A percentile compares a stretch with the other conserved stretches of the same genome.
These are phyloP conservation scores for Steinernema hermaphroditum DNA, from an alignment of 2,888 invertebrate species.

Conservation along the genomic window DNA sequence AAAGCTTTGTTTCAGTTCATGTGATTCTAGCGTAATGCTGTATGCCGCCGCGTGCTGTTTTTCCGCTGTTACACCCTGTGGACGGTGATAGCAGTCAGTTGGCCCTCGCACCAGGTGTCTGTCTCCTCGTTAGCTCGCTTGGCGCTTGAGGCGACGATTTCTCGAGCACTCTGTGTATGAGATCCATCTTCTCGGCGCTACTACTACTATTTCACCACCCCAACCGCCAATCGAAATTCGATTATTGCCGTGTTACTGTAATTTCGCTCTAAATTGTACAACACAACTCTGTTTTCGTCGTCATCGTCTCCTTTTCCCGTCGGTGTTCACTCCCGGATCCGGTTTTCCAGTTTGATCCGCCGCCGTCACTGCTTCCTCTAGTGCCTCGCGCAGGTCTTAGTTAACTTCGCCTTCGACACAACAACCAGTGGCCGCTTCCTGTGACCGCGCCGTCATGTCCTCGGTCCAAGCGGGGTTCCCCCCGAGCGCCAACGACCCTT, in stretches of 20 bases:
- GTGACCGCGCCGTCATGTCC: constrained; percentile 12
- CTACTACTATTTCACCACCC: neutral
- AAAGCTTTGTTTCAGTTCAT: constrained; percentile 1
- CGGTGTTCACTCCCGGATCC: constrained; percentile 20
- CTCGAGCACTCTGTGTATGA: too few relatives aligned
- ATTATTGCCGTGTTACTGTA: constrained; percentile 19
- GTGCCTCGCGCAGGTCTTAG: constrained; percentile 21
- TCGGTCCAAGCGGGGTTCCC: neutral
- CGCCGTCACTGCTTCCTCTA: constrained; percentile 16
- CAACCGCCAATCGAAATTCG: neutral
- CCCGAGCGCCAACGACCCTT: neutral
- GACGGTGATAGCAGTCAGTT: neutral
- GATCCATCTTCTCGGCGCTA: too few relatives aligned
- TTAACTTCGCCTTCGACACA: constrained; percentile 15
- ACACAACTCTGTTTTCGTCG: constrained; percentile 7
- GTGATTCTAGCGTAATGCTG: constrained; percentile 22
- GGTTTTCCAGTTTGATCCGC: constrained; percentile 23
- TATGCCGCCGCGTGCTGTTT: constrained; percentile 13
- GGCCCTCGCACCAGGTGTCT: constrained; percentile 28
- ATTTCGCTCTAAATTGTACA: constrained; percentile 6
- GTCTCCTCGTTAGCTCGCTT: neutral
- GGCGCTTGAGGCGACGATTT: neutral
- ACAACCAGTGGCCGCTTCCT: neutral
- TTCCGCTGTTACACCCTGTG: constrained; percentile 28
- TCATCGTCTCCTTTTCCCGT: neutral